Evolutionary conservation across 2,797 vertebrate species (phyloP), one percentile per base, ranked within the genome.

Genomic region (Leontocebus nigricollis): DNA sequence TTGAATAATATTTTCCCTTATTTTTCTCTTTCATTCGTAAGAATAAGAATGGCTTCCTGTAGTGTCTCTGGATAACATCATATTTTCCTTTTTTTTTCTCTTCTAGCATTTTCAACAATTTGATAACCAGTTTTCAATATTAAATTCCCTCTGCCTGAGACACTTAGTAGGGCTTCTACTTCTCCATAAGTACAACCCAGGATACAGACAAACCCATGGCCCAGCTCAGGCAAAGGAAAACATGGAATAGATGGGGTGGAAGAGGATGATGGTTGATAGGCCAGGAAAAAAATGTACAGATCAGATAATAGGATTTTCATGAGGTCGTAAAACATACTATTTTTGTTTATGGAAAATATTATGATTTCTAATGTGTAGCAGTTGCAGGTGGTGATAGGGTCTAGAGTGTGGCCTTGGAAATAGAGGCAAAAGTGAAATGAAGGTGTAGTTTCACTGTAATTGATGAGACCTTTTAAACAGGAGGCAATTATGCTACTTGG

Each of bases 71-170:
- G 24, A 30, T 57, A 88, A 76, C 24, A 24, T 57, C 46, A 73
- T 48, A 30, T 79, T 33, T 79, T 90, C 44, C 46, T 73, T 22
- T 20, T n/a, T n/a, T 55, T 55, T 55, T 55, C 41, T 61, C 9
- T 64, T 84, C 81, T 81, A 80, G 22, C 3, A n/a, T 73, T 86
- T 80, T 39, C 48, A 90, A n/a, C 8, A 15, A 20, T 82, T 90
- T 79, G 41, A 44, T 75, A 48, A 46, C 26, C 79, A 79, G 19
- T 88, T 94, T 7, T 61, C 75, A 82, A n/a, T 73, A 61, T 55
- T 94, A 91, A 82, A 90, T 59, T 96, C 82, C n/a, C 7, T 73
- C 84, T 88, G n/a, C 77, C 64, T 79, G 67, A 55, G 86, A 77
- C 41, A 64, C 30, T 22, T 41, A 26, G 11, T 26, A 44, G 52